A percentile compares a stretch with the other conserved stretches of the same genome.
Conservation (phyloP, 2,113 vertebrate species). For the Callorhinus ursinus region DNA sequence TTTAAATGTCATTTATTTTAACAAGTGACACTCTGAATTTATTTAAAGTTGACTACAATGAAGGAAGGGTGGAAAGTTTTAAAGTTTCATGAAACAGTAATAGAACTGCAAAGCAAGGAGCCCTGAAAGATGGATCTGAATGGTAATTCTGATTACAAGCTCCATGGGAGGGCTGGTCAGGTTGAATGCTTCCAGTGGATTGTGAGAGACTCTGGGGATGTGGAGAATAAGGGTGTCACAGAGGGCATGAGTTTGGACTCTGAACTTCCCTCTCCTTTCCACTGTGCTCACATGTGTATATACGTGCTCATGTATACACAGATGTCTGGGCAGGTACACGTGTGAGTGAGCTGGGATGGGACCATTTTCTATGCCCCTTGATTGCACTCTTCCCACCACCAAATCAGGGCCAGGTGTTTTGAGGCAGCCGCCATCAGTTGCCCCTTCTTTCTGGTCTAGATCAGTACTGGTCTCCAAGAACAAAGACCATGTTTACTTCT, state of each 20-base stretch:
- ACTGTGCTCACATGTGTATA: rapidly evolving
- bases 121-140: constrained; percentile 5
- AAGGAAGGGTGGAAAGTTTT: constrained; percentile 79
- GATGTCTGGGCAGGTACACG: background rate
- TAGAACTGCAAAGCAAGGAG: constrained; percentile 66
- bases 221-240: background rate
- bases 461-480: background rate
- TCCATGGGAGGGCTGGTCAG: background rate
- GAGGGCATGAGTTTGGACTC: background rate
- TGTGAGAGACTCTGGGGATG: background rate
- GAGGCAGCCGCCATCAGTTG: background rate
- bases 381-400: background rate
- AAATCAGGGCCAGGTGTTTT: background rate
- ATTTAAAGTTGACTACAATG: constrained; percentile 81
- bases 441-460: background rate
- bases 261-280: background rate
- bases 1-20: constrained; percentile 83
- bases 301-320: background rate
- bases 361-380: background rate
- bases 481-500: background rate
- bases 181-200: background rate
- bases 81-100: constrained; percentile 80
- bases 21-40: constrained; percentile 81
- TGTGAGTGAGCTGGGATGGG: background rate
- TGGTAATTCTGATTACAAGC: background rate